These are phyloP conservation scores for Arrhopalites spinosus DNA, from an alignment of 2,888 invertebrate species.

Conservation along the genomic window DNA sequence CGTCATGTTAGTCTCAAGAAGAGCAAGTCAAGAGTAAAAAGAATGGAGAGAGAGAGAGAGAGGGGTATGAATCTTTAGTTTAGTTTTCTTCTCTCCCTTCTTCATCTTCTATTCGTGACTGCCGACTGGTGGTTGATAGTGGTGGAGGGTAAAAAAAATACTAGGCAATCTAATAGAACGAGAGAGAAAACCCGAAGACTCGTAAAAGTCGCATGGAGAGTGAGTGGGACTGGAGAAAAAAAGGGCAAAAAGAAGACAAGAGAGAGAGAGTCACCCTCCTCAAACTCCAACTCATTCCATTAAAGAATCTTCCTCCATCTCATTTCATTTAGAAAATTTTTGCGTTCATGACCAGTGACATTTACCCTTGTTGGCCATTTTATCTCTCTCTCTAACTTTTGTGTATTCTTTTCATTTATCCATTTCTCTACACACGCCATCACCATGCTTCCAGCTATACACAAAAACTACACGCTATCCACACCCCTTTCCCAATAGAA, in stretches of 20 bases:
- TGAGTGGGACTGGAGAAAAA: not conserved
- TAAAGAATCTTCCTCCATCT: slow-evolving; percentile 40
- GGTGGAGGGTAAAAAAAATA: not conserved
- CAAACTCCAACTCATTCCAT: slow-evolving; percentile 40
- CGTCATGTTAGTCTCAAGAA: too few species aligned
- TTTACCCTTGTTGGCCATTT: slow-evolving; percentile 28
- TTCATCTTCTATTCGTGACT: too few species aligned
- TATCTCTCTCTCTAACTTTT: not conserved
- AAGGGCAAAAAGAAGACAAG: not conserved
- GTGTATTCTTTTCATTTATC: too few species aligned
- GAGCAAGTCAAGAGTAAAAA: not conserved
- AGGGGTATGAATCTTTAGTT: not conserved
- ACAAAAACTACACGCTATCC: too few species aligned
- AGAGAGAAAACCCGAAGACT: too few species aligned
- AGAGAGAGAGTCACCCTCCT: slow-evolving; percentile 24
- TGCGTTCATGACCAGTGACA: slow-evolving; percentile 26
- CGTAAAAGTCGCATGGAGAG: not conserved
- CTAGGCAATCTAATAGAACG: not conserved
- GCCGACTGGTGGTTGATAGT: not conserved
- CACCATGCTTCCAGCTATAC: too few species aligned
- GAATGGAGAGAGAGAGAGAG: not conserved
- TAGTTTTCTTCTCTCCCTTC: not conserved
- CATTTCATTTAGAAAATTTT: slow-evolving; percentile 20
- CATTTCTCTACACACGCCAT: too few species aligned
- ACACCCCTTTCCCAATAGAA: too few species aligned